Percentiles rank a stretch among this genome's conserved stretches.
phyloP scores from a whole-genome alignment of 2,113 vertebrate genomes.

The Proteles cristata region DNA sequence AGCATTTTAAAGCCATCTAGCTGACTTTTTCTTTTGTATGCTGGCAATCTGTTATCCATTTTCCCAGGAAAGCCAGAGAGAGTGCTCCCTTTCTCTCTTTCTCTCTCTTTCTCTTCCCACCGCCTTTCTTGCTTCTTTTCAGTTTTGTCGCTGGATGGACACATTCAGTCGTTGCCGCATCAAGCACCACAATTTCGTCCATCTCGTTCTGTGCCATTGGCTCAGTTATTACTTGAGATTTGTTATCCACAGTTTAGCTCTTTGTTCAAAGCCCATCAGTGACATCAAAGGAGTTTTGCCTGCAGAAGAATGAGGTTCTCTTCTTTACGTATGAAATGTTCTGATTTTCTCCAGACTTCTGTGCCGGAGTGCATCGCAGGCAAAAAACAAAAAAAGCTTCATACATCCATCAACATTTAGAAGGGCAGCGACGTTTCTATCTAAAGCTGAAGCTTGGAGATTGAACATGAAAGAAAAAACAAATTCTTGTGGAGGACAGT shows the following conservation, averaged over 20 bases:
- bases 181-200: background rate
- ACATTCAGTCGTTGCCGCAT: background rate
- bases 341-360: background rate
- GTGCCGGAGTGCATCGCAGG: background rate
- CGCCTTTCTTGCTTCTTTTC: background rate
- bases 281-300: background rate
- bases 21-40: constrained; percentile 18
- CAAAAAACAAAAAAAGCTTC: background rate
- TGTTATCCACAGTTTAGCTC: background rate
- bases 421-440: background rate
- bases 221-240: constrained; percentile 34
- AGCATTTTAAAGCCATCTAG: constrained; percentile 50
- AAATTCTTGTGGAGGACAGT: background rate
- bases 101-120: too few species aligned
- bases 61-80: constrained; percentile 16
- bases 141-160: background rate
- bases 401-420: background rate
- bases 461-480: background rate
- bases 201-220: background rate
- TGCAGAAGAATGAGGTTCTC: background rate
- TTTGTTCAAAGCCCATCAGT: background rate
- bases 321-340: background rate
- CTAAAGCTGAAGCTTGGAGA: background rate
- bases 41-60: constrained; percentile 38
- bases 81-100: accelerated